Evolutionary conservation across 2,797 vertebrate genomes (phyloP), one percentile per base, ranked within the genome.

Genomic region (Dipus sagitta): DNA sequence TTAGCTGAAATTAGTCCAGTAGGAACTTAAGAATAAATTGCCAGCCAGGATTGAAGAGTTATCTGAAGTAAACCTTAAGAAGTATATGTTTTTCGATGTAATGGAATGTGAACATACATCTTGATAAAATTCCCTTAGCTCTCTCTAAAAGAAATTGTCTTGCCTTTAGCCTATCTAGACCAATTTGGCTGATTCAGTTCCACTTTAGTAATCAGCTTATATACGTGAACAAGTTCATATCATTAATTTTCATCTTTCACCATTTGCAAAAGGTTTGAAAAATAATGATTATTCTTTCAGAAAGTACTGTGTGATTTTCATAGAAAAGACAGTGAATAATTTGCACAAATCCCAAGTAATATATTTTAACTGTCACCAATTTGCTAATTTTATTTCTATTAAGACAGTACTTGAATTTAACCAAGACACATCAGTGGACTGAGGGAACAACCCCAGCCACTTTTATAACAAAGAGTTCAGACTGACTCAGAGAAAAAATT

Each of bases 271-370:
- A 94, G 80, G 68, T 52, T 95, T 92, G 67, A 79, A 86, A 94
- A 90, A 30, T 54, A 92, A 85, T 77, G 13, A 28, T 86, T 95
- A 87, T 78, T 70, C n/a, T 85, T 94, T 88, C 28, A 94, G 54
- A 85, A 93, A 62, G 65, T 86, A 89, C 71, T 86, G 74, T 77
- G 74, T 94, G 60, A 86, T 76, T 94, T 88, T 93, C 67, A 88
- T 28, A 91, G 65, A 54, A 14, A 87, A 78, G 28, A 79, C 13
- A 68, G 34, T 47, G 79, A 77, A 91, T 76, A 91, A 83, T 89
- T 64, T 65, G 47, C 2, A 77, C 0, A 94, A 93, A 47, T 72
- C 26, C 38, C 86, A 92, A 93, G 28, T 84, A 26, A 60, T 67
- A 10, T 14, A 93, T 86, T 86, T 88, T 86, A 88, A 77, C 54